Conservation (phyloP, 2,113 vertebrate species). For the Tautogolabrus adspersus region DNA sequence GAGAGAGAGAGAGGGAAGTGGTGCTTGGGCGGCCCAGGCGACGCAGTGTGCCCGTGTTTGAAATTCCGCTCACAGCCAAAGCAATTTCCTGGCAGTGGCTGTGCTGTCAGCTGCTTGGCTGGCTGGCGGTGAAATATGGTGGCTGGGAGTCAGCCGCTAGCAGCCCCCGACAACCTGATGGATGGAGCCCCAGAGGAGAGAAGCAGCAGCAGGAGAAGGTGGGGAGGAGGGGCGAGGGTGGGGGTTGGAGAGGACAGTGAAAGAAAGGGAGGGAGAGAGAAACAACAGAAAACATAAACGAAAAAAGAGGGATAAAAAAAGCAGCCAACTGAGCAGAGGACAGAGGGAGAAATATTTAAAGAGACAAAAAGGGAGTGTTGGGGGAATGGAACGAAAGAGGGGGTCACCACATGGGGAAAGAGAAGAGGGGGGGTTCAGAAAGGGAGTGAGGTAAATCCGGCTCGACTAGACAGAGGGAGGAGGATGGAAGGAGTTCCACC, state of each 20-base stretch:
- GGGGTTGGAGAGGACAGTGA: slow-evolving; percentile 25
- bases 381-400: slow-evolving; percentile 32
- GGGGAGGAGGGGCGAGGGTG: slow-evolving; percentile 43
- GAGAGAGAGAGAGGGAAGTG: slow-evolving; percentile 53
- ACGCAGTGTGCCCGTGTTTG: slow-evolving; percentile 91
- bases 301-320: slow-evolving; percentile 50
- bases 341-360: slow-evolving; percentile 61
- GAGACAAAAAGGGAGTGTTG: slow-evolving; percentile 51
- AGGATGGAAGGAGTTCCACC: slow-evolving; percentile 84
- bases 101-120: slow-evolving; percentile 97
- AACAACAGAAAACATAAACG: slow-evolving; percentile 78
- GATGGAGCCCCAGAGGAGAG: slow-evolving; percentile 91
- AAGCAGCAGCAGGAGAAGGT: slow-evolving; percentile 77
- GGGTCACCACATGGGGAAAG: slow-evolving; percentile 40
- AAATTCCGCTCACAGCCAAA: slow-evolving; percentile 98
- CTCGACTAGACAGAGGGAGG: slow-evolving; percentile 81
- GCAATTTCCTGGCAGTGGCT: slow-evolving; percentile 96
- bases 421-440: slow-evolving; percentile 20
- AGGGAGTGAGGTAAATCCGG: slow-evolving; percentile 75
- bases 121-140: slow-evolving; percentile 98
- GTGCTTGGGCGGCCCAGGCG: slow-evolving; percentile 78
- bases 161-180: slow-evolving; percentile 96
- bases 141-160: slow-evolving; percentile 93
- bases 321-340: slow-evolving; percentile 65
- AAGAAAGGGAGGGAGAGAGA: slow-evolving; percentile 27